Conservation (phyloP, 1,140 invertebrate genomes). For the Lepidurus arcticus region DNA sequence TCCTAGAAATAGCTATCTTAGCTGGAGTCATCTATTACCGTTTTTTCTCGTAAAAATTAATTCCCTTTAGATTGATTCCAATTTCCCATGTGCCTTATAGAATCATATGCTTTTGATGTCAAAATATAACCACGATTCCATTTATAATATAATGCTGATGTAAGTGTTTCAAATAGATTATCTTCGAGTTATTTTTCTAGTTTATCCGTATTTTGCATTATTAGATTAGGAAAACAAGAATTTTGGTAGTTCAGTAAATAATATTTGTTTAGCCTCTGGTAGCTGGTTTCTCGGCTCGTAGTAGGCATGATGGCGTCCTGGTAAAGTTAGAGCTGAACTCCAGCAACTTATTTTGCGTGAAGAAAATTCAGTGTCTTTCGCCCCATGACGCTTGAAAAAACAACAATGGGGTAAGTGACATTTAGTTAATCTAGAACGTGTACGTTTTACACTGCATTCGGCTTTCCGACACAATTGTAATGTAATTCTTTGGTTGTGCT, state of each 20-base stretch:
- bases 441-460: neutral
- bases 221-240: no score
- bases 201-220: no score
- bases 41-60: constrained; percentile 46
- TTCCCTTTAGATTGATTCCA: neutral
- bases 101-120: no score
- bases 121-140: no score
- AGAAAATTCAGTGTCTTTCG: neutral
- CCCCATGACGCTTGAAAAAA: constrained; percentile 10
- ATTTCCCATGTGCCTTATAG: neutral
- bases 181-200: no score
- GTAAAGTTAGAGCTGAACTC: neutral
- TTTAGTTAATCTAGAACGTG: neutral
- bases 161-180: no score
- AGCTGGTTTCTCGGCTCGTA: neutral
- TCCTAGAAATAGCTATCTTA: constrained; percentile 57
- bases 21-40: constrained; percentile 54
- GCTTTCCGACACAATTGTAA: neutral
- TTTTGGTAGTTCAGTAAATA: neutral
- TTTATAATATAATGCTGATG: no score
- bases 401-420: neutral
- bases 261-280: neutral
- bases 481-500: no score
- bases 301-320: neutral
- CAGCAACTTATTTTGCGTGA: constrained; percentile 2